These are phyloP conservation scores for Campoletis sonorensis DNA, from an alignment of 1,140 invertebrate species.

Conservation along the genomic window DNA sequence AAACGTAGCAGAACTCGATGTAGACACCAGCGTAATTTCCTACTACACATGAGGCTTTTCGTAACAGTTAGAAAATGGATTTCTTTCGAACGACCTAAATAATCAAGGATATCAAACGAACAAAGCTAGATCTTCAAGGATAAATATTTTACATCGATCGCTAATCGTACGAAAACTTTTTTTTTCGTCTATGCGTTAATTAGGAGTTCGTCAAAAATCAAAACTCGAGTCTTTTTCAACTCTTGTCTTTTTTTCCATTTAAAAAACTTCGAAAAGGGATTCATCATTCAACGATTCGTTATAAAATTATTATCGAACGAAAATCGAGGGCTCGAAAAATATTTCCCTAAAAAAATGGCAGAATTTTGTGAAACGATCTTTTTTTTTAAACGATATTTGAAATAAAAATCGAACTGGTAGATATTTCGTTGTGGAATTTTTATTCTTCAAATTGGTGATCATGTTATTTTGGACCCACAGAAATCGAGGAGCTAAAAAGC, in stretches of 20 bases:
- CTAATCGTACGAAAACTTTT: not conserved
- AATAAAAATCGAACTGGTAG: too few relatives aligned
- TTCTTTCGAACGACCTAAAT: slow-evolving; percentile 22
- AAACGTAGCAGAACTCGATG: not conserved
- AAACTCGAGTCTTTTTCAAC: not conserved
- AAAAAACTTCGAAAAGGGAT: too few relatives aligned
- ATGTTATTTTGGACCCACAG: not conserved
- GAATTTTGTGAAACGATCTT: too few relatives aligned
- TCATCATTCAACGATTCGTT: too few relatives aligned
- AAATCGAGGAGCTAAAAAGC: not conserved
- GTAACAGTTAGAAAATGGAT: slow-evolving; percentile 15
- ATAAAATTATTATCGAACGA: too few relatives aligned
- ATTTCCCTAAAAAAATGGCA: too few relatives aligned
- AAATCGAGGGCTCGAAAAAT: too few relatives aligned
- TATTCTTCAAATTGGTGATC: not conserved
- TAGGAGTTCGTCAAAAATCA: too few relatives aligned
- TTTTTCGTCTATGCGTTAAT: not conserved
- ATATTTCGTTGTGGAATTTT: too few relatives aligned
- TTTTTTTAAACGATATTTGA: too few relatives aligned
- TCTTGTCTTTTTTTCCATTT: not conserved
- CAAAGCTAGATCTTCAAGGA: not conserved
- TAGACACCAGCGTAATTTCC: slow-evolving; percentile 3
- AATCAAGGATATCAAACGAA: not conserved
- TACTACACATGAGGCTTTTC: not conserved
- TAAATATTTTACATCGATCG: not conserved